Evolutionary conservation across 2,888 invertebrate genomes (phyloP).

Genomic region (Cataglyphis cursor): DNA sequence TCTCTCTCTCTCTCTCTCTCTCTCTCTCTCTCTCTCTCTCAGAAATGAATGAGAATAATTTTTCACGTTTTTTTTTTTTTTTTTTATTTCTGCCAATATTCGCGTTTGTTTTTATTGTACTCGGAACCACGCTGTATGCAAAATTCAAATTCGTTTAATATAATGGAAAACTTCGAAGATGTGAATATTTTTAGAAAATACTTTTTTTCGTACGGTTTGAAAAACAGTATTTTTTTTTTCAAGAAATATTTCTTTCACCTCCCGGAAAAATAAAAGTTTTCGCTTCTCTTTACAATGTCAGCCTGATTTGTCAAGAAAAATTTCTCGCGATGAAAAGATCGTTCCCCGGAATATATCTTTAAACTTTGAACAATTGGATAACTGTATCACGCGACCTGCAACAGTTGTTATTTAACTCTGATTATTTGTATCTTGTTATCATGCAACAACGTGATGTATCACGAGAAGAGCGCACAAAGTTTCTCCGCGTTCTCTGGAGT

Average conservation of each 20-base stretch:
- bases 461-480: neutral
- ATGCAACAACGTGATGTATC: neutral
- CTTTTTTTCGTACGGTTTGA: neutral
- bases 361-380: neutral
- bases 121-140: neutral
- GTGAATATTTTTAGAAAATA: neutral
- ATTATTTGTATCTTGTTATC: neutral
- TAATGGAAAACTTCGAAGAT: neutral
- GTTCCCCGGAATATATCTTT: neutral
- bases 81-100: neutral
- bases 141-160: neutral
- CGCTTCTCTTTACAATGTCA: too few species aligned
- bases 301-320: neutral
- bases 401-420: slow-evolving; percentile 5
- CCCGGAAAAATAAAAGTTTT: neutral
- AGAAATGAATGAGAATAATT: slow-evolving; percentile 4
- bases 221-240: neutral
- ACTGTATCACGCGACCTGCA: neutral
- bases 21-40: neutral
- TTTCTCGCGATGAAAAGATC: neutral
- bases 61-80: slow-evolving; percentile 21
- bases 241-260: neutral
- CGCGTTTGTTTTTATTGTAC: neutral
- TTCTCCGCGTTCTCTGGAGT: neutral
- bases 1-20: too few species aligned